These are phyloP conservation scores for Zootermopsis nevadensis DNA, from an alignment of 2,888 invertebrate species.

Conservation along the genomic window DNA sequence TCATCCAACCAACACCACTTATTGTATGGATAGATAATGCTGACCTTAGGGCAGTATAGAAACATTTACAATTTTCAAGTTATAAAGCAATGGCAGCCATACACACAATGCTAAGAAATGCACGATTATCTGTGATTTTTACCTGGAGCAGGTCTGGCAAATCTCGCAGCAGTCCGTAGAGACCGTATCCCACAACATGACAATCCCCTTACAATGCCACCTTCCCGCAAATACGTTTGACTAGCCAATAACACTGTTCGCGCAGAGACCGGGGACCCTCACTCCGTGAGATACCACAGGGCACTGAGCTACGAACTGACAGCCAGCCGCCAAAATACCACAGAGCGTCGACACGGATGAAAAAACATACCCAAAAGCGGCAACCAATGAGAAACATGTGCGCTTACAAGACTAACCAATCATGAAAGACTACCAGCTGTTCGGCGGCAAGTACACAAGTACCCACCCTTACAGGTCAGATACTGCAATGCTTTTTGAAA, in stretches of 20 bases:
- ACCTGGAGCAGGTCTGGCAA: constrained; percentile 51
- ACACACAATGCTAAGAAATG: background rate
- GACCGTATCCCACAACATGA: constrained; percentile 33
- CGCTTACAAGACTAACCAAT: background rate
- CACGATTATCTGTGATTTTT: background rate
- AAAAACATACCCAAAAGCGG: background rate
- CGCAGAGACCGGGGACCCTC: no score
- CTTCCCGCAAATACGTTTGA: background rate
- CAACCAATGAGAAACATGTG: background rate
- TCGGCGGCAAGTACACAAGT: constrained; percentile 7
- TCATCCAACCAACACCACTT: no score
- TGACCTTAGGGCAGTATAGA: no score
- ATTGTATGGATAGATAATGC: no score
- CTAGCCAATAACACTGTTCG: no score
- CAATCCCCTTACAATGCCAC: background rate
- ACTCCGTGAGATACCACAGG: background rate
- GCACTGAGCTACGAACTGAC: background rate
- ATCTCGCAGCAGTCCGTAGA: constrained; percentile 48
- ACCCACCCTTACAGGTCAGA: background rate
- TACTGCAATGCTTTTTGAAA: background rate
- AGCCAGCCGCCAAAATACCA: constrained; percentile 30
- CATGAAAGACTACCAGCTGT: background rate
- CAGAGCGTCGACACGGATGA: background rate
- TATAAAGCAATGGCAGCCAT: no score
- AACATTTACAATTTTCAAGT: no score